phyloP scores from a whole-genome alignment of 2,888 invertebrate genomes.

The Petrolisthes manimaculis region DNA sequence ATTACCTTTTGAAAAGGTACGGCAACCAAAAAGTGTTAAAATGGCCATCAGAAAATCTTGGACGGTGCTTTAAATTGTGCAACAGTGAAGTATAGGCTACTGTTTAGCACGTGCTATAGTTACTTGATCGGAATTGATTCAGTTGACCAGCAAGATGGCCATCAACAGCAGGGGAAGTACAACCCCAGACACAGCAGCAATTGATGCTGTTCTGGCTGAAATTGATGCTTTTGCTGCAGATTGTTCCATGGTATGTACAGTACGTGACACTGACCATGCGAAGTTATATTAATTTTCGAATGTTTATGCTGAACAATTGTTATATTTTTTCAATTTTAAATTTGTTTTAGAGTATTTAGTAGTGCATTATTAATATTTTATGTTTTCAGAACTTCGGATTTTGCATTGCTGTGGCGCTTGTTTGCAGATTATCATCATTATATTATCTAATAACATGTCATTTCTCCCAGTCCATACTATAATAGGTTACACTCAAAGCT shows the following conservation, averaged over 20 bases:
- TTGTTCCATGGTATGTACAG: neutral
- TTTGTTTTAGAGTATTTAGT: too few species aligned
- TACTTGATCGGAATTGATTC: neutral
- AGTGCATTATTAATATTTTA: too few species aligned
- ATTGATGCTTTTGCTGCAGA: constrained; percentile 46
- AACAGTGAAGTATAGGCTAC: neutral
- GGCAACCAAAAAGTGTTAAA: neutral
- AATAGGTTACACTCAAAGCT: too few species aligned
- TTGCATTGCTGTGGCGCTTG: too few species aligned
- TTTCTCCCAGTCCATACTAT: too few species aligned
- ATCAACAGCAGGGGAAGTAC: constrained; percentile 21
- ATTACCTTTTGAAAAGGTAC: neutral
- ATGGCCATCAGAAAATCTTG: neutral
- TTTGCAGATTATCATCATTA: too few species aligned
- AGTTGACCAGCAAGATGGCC: constrained; percentile 14
- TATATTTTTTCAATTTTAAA: too few species aligned
- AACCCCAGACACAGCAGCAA: constrained; percentile 8
- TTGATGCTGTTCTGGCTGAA: constrained; percentile 50
- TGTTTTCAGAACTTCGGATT: too few species aligned
- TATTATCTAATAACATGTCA: too few species aligned
- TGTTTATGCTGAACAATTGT: too few species aligned
- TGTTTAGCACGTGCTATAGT: neutral
- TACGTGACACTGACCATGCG: too few species aligned
- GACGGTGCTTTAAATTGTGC: neutral
- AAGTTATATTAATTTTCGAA: too few species aligned